Evolutionary conservation across 2,888 invertebrate species (phyloP).

Genomic region (Cyclophora albipunctata): DNA sequence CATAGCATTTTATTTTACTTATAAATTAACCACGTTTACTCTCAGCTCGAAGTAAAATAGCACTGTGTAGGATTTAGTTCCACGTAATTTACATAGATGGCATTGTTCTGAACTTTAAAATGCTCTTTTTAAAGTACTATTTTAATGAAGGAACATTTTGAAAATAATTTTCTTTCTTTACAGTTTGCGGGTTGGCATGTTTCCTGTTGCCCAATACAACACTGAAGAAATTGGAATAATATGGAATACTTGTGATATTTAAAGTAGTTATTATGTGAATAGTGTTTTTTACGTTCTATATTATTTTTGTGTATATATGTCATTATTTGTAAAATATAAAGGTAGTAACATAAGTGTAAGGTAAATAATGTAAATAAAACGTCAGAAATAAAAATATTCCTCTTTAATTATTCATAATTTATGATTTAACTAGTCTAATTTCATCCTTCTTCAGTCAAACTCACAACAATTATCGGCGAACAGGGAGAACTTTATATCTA

Average conservation of each 20-base stretch:
- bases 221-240: constrained; percentile 59
- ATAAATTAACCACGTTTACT: too few relatives aligned
- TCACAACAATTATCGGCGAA: constrained; percentile 49
- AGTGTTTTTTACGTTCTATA: too few relatives aligned
- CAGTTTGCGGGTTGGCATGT: constrained; percentile 54
- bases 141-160: background rate
- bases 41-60: too few relatives aligned
- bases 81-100: too few relatives aligned
- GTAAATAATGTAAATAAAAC: constrained; percentile 17
- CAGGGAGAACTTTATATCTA: constrained; percentile 52
- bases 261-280: background rate
- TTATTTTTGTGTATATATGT: background rate
- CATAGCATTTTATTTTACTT: too few relatives aligned
- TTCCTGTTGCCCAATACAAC: constrained; percentile 62
- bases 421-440: constrained; percentile 50
- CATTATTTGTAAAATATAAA: background rate
- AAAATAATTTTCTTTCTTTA: constrained; percentile 22
- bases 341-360: too few relatives aligned
- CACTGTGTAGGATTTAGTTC: too few relatives aligned
- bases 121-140: background rate
- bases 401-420: constrained; percentile 69
- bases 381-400: constrained; percentile 57
- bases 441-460: constrained; percentile 59
- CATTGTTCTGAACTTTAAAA: too few relatives aligned
- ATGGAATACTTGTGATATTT: constrained; percentile 2